Percentiles rank a stretch among this genome's conserved stretches.
Conservation (phyloP, 1,140 invertebrate species). For the Nomia melanderi region DNA sequence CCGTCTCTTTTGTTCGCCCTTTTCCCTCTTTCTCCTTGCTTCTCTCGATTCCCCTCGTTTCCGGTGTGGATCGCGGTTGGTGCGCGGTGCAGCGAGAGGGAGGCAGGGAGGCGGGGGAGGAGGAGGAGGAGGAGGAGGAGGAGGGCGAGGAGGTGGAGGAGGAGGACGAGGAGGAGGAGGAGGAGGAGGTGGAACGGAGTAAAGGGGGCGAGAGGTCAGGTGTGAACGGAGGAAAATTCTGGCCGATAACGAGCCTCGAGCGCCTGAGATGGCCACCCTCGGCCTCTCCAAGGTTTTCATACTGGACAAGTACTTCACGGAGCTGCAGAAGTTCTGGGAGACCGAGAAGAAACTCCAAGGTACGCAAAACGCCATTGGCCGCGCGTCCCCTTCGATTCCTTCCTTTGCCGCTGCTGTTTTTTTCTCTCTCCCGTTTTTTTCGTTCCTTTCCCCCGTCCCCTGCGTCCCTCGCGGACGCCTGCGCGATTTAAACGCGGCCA, state of each 20-base stretch:
- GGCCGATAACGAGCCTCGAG: constrained; percentile 60
- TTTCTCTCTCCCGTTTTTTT: neutral
- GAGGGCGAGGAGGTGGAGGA: too few relatives aligned
- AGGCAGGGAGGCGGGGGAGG: neutral
- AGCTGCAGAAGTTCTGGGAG: constrained; percentile 98
- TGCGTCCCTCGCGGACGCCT: neutral
- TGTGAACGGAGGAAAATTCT: constrained; percentile 55
- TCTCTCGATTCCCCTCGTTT: neutral
- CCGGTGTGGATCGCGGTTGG: neutral
- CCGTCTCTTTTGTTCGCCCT: too few relatives aligned
- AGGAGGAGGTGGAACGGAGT: too few relatives aligned
- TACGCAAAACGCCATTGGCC: constrained; percentile 79
- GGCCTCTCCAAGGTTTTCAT: constrained; percentile 98
- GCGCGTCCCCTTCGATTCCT: neutral
- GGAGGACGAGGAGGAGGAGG: too few relatives aligned
- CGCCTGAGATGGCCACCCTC: constrained; percentile 90
- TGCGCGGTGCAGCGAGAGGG: neutral
- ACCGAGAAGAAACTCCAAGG: constrained; percentile 97
- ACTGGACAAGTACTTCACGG: constrained; percentile 97
- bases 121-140: neutral
- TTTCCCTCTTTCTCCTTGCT: neutral
- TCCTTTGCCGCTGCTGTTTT: neutral
- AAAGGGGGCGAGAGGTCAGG: neutral
- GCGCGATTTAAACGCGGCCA: constrained; percentile 11
- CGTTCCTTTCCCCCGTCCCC: neutral